Percentiles rank a stretch among this genome's conserved stretches.
phyloP scores from a whole-genome alignment of 1,140 invertebrate genomes.

The Diachasma alloeum region DNA sequence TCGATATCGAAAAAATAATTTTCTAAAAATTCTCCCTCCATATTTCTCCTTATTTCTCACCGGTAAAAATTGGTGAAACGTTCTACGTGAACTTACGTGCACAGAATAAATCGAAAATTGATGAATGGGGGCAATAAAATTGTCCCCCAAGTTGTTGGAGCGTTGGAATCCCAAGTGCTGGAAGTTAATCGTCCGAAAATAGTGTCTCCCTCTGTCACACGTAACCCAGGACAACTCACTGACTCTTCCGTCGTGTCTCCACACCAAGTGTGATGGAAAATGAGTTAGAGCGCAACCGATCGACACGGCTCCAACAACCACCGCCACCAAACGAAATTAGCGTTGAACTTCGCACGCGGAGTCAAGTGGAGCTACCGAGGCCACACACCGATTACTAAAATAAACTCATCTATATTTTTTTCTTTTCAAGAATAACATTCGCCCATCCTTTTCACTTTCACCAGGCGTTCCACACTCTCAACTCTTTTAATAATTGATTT shows the following conservation, averaged over 20 bases:
- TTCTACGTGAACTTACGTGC: not conserved
- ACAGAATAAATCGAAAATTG: not conserved
- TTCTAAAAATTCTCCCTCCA: not conserved
- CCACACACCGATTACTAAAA: not conserved
- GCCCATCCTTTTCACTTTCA: too few relatives aligned
- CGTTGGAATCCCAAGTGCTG: not conserved
- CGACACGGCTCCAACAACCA: not conserved
- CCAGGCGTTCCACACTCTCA: too few relatives aligned
- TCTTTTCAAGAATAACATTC: too few relatives aligned
- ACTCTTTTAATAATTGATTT: too few relatives aligned
- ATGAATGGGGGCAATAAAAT: not conserved
- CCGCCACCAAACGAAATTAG: slow-evolving; percentile 12
- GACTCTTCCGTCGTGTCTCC: not conserved
- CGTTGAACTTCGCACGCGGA: slow-evolving; percentile 18
- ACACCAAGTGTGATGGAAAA: not conserved
- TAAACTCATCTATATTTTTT: not conserved
- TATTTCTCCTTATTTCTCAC: not conserved
- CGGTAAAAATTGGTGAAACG: not conserved
- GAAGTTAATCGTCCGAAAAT: slow-evolving; percentile 5
- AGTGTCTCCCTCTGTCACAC: not conserved
- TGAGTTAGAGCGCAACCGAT: not conserved
- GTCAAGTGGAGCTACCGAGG: slow-evolving; percentile 16
- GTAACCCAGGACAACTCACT: not conserved
- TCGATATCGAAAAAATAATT: not conserved
- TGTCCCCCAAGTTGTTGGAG: not conserved